These are phyloP conservation scores for Dendrolimus punctatus DNA, from an alignment of 1,140 invertebrate species.

Conservation along the genomic window DNA sequence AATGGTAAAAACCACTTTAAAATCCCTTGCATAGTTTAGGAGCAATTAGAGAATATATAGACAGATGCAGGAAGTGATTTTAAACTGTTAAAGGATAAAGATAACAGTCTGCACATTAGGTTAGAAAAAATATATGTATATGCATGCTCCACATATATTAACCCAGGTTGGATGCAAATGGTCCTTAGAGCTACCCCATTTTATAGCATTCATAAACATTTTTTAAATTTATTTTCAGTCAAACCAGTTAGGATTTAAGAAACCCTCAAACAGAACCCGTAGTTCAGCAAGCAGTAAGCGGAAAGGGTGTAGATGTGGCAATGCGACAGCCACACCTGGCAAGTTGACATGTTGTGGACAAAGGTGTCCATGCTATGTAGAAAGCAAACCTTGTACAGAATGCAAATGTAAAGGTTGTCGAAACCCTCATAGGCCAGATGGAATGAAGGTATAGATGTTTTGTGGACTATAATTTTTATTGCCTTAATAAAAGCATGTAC, in stretches of 20 bases:
- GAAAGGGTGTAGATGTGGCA: conserved; percentile 92
- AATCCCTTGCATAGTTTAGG: no score
- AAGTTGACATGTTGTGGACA: conserved; percentile 94
- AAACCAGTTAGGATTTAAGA: conserved; percentile 67
- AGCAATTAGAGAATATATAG: no score
- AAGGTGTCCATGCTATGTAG: conserved; percentile 93
- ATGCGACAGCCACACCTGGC: conserved; percentile 88
- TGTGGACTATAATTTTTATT: no score
- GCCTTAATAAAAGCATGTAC: no score
- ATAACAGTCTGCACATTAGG: no score
- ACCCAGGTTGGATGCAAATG: neutral
- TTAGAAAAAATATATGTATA: no score
- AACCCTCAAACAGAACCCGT: conserved; percentile 64
- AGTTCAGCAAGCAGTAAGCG: conserved; percentile 68
- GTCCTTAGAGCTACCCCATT: neutral
- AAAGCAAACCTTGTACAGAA: conserved; percentile 87
- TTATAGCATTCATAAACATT: neutral
- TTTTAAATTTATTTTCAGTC: conserved; percentile 37
- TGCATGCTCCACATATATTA: no score
- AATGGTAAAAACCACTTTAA: no score
- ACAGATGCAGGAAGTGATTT: no score
- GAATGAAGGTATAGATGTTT: conserved; percentile 77
- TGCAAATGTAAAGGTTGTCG: conserved; percentile 93
- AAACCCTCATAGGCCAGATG: conserved; percentile 88
- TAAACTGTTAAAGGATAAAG: no score